phyloP scores from a whole-genome alignment of 2,888 invertebrate genomes.

The Mesorhabditis spiculigera region DNA sequence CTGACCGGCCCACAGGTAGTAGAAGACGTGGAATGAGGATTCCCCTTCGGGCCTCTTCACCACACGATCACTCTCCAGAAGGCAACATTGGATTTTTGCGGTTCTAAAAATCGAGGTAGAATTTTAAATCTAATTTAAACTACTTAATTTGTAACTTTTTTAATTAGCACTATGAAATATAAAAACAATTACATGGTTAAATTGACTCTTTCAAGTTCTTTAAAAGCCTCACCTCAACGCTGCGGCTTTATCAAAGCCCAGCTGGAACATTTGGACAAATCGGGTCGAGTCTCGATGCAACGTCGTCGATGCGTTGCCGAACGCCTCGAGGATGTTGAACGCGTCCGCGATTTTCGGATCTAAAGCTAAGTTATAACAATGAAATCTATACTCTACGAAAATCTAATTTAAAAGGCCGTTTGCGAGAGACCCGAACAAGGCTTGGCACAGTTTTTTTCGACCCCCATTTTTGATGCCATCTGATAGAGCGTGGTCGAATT shows the following conservation, averaged over 20 bases:
- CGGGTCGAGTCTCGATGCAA: slow-evolving; percentile 84
- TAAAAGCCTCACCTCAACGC: slow-evolving; percentile 27
- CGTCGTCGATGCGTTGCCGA: slow-evolving; percentile 81
- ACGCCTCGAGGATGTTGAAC: slow-evolving; percentile 79
- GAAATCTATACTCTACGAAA: neutral
- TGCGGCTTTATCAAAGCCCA: slow-evolving; percentile 86
- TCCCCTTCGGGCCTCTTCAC: slow-evolving; percentile 72
- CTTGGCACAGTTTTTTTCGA: too few relatives aligned
- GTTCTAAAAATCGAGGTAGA: slow-evolving; percentile 24
- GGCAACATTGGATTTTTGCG: slow-evolving; percentile 63
- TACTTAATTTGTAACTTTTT: too few relatives aligned
- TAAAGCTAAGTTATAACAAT: slow-evolving; percentile 48
- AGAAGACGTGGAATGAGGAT: slow-evolving; percentile 71
- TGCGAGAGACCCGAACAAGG: too few relatives aligned
- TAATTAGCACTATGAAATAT: too few relatives aligned
- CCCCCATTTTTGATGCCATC: too few relatives aligned
- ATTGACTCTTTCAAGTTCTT: neutral
- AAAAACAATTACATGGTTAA: too few relatives aligned
- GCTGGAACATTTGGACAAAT: slow-evolving; percentile 83
- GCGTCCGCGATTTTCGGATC: slow-evolving; percentile 80
- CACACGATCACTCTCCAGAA: slow-evolving; percentile 74
- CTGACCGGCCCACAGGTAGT: slow-evolving; percentile 72
- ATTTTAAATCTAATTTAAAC: neutral
- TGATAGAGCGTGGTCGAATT: too few relatives aligned
- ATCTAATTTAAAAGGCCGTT: too few relatives aligned